Evolutionary conservation across 1,140 invertebrate species (phyloP), one percentile per base, ranked within the genome.

Genomic region (Sesamia nonagrioides): DNA sequence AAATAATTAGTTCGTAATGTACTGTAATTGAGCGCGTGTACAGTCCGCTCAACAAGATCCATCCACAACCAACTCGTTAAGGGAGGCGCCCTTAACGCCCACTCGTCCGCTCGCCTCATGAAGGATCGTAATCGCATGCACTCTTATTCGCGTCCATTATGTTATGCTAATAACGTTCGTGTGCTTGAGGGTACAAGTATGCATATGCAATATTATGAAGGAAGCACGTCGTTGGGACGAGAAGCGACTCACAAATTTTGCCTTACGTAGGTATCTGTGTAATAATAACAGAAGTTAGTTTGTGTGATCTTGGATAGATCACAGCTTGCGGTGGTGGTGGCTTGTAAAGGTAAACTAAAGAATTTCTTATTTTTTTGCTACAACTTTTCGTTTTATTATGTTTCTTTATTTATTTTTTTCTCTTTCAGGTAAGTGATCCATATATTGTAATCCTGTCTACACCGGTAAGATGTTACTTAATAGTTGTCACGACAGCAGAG

Each of bases 371-470:
- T 56, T 3, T 13, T 15, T n/a, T n/a, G n/a, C 21, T n/a, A 37
- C n/a, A 2, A 37, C 40, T 72, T 3, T 37, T 37, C 54, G 6
- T 37, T 1, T 72, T 72, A 27, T 33, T 7, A n/a, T 18, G 54
- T 40, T 54, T 1, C 6, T 42, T 40, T 15, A n/a, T 73, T 56
- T 58, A 35, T 9, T 2, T 73, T 42, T 73, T 73, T 58, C 71
- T 73, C 18, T 73, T 73, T 37, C 71, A 73, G 71, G 71, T 73
- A 73, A 73, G 71, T 73, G 13, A 18, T 56, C 9, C 37, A 48
- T 17, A 17, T 9, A 27, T 69, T 15, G 21, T 69, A 33, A 21
- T 13, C 50, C 42, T 63, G n/a, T 13, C 11, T 21, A 6, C 1
- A 2, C 45, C 8, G 45, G 66, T 69, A 35, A 69, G 66, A 40